Evolutionary conservation across 1,140 invertebrate species (phyloP).

Genomic region (Heliothis subflexa): DNA sequence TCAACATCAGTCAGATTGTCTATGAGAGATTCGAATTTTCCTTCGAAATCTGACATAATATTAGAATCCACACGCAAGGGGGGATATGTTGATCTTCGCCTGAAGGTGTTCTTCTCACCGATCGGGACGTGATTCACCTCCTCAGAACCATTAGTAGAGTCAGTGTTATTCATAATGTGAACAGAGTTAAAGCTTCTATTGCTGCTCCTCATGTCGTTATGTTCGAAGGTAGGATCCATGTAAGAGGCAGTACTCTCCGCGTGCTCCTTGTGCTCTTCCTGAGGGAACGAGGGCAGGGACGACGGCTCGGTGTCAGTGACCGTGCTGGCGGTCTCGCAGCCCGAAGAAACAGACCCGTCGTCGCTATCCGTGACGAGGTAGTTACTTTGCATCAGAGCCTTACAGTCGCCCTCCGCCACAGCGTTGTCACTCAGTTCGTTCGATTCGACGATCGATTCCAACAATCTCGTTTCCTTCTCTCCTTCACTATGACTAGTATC

Average conservation of each 20-base stretch:
- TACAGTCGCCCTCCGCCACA: slow-evolving; percentile 58
- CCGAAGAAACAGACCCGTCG: slow-evolving; percentile 91
- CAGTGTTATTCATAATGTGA: slow-evolving; percentile 52
- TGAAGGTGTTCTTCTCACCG: slow-evolving; percentile 78
- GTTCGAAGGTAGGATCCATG: slow-evolving; percentile 68
- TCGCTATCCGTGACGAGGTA: slow-evolving; percentile 88
- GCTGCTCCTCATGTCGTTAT: slow-evolving; percentile 62
- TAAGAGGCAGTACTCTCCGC: slow-evolving; percentile 55
- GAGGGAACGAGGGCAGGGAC: slow-evolving; percentile 78
- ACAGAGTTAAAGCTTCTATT: slow-evolving; percentile 62
- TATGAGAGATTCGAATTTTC: slow-evolving; percentile 77
- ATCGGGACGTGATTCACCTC: slow-evolving; percentile 83
- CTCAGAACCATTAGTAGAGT: slow-evolving; percentile 56
- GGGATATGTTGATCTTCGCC: slow-evolving; percentile 81
- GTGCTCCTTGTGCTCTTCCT: slow-evolving; percentile 74
- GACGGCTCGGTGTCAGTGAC: slow-evolving; percentile 85
- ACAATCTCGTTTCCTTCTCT: slow-evolving; percentile 77
- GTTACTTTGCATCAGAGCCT: slow-evolving; percentile 77
- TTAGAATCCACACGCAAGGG: slow-evolving; percentile 65
- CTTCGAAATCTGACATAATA: slow-evolving; percentile 65
- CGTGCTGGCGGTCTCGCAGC: slow-evolving; percentile 93
- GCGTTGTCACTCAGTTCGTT: slow-evolving; percentile 65
- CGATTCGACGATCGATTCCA: slow-evolving; percentile 77
- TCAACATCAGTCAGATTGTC: slow-evolving; percentile 78
- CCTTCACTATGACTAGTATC: slow-evolving; percentile 80